Evolutionary conservation across 2,113 vertebrate species (phyloP).

Genomic region (Thunnus thynnus): DNA sequence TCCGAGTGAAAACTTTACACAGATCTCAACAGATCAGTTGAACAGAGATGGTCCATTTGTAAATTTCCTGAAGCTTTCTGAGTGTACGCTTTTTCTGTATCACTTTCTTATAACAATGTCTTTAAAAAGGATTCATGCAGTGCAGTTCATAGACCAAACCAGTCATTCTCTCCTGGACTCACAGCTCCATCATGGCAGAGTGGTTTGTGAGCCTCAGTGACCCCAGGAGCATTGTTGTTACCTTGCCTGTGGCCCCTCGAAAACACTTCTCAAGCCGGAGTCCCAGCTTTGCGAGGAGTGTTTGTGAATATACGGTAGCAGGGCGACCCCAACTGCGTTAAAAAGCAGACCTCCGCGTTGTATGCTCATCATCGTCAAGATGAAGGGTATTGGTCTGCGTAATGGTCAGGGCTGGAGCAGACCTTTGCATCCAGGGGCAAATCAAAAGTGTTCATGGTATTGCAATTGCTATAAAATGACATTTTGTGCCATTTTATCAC

Average conservation of each 20-base stretch:
- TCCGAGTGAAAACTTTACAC: background rate
- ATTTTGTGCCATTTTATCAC: slow-evolving; percentile 41
- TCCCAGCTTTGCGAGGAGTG: background rate
- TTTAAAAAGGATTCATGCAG: background rate
- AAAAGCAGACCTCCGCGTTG: background rate
- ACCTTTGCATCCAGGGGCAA: slow-evolving; percentile 15
- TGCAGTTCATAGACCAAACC: background rate
- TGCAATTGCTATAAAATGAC: slow-evolving; percentile 29
- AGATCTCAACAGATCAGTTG: no score
- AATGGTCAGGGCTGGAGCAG: slow-evolving; percentile 1
- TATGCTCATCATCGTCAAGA: background rate
- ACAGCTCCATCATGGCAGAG: background rate
- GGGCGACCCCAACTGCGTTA: background rate
- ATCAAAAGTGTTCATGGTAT: slow-evolving; percentile 3
- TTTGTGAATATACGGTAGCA: background rate
- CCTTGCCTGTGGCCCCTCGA: background rate
- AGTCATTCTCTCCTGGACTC: slow-evolving; percentile 1
- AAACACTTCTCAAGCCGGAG: background rate
- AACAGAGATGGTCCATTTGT: background rate
- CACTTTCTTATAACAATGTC: background rate
- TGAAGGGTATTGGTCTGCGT: background rate
- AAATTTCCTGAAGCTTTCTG: background rate
- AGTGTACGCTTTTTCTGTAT: background rate
- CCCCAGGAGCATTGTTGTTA: background rate
- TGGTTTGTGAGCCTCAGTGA: background rate